These are phyloP conservation scores for Nomada fabriciana DNA, from an alignment of 2,888 invertebrate genomes.

Conservation along the genomic window DNA sequence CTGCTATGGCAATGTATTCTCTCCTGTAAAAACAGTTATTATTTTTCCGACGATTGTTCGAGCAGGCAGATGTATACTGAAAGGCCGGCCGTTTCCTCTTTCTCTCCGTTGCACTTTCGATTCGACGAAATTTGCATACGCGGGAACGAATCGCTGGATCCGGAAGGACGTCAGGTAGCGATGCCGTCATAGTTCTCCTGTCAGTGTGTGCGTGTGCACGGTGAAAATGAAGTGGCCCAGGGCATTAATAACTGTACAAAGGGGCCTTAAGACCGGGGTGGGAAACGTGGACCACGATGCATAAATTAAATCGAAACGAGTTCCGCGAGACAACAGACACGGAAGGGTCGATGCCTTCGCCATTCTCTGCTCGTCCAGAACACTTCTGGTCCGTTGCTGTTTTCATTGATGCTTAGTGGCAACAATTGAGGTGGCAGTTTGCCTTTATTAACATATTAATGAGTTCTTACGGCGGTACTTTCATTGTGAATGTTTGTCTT, in stretches of 20 bases:
- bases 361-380: constrained; percentile 48
- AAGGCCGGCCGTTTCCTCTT: constrained; percentile 62
- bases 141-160: constrained; percentile 80
- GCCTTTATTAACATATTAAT: constrained; percentile 29
- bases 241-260: constrained; percentile 82
- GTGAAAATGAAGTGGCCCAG: constrained; percentile 82
- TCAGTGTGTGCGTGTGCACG: constrained; percentile 66
- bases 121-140: constrained; percentile 79
- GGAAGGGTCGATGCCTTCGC: constrained; percentile 59
- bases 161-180: constrained; percentile 79
- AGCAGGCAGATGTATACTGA: constrained; percentile 79
- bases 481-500: neutral
- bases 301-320: constrained; percentile 80
- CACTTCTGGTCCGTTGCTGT: constrained; percentile 41
- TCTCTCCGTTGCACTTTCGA: constrained; percentile 52
- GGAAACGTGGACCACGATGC: constrained; percentile 72
- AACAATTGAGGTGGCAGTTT: constrained; percentile 25
- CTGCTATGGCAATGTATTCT: constrained; percentile 71
- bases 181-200: constrained; percentile 55
- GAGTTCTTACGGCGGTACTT: neutral
- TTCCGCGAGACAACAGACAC: constrained; percentile 74
- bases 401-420: constrained; percentile 34
- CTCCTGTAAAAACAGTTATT: constrained; percentile 82
- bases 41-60: constrained; percentile 80
- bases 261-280: constrained; percentile 73